Evolutionary conservation across 2,888 invertebrate genomes (phyloP).

Genomic region (Pandemis cinnamomeana): DNA sequence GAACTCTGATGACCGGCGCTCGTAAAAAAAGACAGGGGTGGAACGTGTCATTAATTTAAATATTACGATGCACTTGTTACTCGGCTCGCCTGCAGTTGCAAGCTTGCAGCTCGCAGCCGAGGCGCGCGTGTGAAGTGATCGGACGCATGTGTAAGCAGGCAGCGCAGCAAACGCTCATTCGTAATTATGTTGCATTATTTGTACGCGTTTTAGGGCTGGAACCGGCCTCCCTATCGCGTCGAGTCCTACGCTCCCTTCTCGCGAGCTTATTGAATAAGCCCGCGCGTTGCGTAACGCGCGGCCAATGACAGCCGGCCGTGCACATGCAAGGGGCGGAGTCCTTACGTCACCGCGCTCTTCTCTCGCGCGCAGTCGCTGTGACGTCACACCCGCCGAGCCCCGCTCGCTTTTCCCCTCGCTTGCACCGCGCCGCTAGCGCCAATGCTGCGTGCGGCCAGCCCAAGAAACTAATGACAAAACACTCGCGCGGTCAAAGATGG

Average conservation of each 20-base stretch:
- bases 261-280: conserved; percentile 75
- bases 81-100: conserved; percentile 40
- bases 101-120: conserved; percentile 42
- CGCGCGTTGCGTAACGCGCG: conserved; percentile 80
- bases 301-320: conserved; percentile 81
- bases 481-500: conserved; percentile 91
- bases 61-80: conserved; percentile 67
- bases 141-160: conserved; percentile 58
- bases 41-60: conserved; percentile 58
- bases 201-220: conserved; percentile 73
- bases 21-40: conserved; percentile 38
- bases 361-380: conserved; percentile 81
- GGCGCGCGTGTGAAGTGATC: conserved; percentile 52
- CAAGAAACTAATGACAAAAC: conserved; percentile 78
- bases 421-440: conserved; percentile 71
- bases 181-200: conserved; percentile 78
- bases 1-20: conserved; percentile 32
- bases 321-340: conserved; percentile 83
- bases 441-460: conserved; percentile 64
- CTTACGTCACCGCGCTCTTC: conserved; percentile 80
- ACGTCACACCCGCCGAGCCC: conserved; percentile 70
- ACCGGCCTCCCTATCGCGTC: conserved; percentile 71
- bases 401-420: conserved; percentile 59
- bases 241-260: conserved; percentile 78
- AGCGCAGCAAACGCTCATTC: conserved; percentile 42